phyloP scores from a whole-genome alignment of 2,888 invertebrate species.

The Napeogenes inachia region DNA sequence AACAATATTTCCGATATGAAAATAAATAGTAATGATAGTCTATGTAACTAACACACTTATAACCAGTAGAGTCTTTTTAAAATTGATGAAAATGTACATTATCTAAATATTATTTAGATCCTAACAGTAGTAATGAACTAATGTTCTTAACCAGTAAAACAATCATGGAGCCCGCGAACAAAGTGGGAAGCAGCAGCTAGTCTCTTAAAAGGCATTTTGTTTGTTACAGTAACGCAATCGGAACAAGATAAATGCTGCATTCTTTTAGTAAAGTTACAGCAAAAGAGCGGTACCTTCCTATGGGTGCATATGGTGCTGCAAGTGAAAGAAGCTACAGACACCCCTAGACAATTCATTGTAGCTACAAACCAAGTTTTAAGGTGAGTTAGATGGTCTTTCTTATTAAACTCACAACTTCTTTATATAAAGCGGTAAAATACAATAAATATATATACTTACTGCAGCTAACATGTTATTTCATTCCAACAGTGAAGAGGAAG shows the following conservation, averaged over 20 bases:
- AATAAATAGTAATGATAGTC: too few relatives aligned
- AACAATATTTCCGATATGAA: too few relatives aligned
- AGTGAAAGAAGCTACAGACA: slow-evolving; percentile 92
- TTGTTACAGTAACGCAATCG: slow-evolving; percentile 92
- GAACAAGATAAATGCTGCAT: slow-evolving; percentile 99
- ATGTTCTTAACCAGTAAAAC: too few relatives aligned
- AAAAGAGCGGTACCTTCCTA: slow-evolving; percentile 89
- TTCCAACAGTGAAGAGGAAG: slow-evolving; percentile 91
- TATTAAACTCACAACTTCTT: too few relatives aligned
- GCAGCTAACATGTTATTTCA: slow-evolving; percentile 11
- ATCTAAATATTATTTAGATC: too few relatives aligned
- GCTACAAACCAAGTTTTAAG: slow-evolving; percentile 97
- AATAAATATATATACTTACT: too few relatives aligned
- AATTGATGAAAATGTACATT: too few relatives aligned
- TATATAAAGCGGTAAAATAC: too few relatives aligned
- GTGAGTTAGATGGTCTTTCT: slow-evolving; percentile 63
- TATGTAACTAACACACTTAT: too few relatives aligned
- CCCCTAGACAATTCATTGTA: slow-evolving; percentile 94
- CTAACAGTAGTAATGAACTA: too few relatives aligned
- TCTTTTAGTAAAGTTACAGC: slow-evolving; percentile 92
- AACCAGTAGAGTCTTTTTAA: too few relatives aligned
- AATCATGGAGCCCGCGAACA: too few relatives aligned
- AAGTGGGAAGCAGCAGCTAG: not conserved
- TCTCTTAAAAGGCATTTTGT: slow-evolving; percentile 24
- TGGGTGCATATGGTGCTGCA: slow-evolving; percentile 98